These are phyloP conservation scores for Himalopsyche tibetana DNA, from an alignment of 2,888 invertebrate genomes.

Conservation along the genomic window DNA sequence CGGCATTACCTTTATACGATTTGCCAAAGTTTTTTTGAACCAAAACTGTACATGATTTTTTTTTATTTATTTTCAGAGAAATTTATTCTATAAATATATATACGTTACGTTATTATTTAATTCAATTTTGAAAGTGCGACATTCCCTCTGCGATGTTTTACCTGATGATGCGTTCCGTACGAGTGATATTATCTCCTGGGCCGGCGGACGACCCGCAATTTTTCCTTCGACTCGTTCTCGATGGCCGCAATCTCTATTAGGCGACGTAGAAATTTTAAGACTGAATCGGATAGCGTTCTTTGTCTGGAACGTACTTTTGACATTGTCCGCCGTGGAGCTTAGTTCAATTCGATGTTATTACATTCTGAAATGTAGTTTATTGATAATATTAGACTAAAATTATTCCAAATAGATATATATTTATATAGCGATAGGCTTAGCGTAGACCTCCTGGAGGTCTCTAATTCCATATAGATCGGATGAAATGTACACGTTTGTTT, in stretches of 20 bases:
- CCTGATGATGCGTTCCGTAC: slow-evolving; percentile 51
- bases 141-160: slow-evolving; percentile 57
- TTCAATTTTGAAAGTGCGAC: slow-evolving; percentile 57
- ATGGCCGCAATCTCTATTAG: slow-evolving; percentile 56
- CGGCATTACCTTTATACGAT: slow-evolving; percentile 66
- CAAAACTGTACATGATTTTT: slow-evolving; percentile 76
- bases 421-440: slow-evolving; percentile 32
- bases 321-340: slow-evolving; percentile 25
- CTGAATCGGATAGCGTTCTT: slow-evolving; percentile 7
- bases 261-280: slow-evolving; percentile 55
- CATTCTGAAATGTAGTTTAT: slow-evolving; percentile 4
- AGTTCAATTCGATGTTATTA: neutral
- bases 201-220: slow-evolving; percentile 42
- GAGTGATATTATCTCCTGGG: slow-evolving; percentile 57
- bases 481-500: slow-evolving; percentile 44
- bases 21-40: slow-evolving; percentile 76
- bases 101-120: slow-evolving; percentile 53
- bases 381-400: neutral
- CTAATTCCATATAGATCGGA: slow-evolving; percentile 27
- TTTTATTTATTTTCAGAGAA: slow-evolving; percentile 68
- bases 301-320: neutral
- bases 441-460: slow-evolving; percentile 39
- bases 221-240: slow-evolving; percentile 48
- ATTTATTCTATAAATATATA: slow-evolving; percentile 66
- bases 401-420: slow-evolving; percentile 57